phyloP scores from a whole-genome alignment of 2,113 vertebrate species.

The Hypanus sabinus region DNA sequence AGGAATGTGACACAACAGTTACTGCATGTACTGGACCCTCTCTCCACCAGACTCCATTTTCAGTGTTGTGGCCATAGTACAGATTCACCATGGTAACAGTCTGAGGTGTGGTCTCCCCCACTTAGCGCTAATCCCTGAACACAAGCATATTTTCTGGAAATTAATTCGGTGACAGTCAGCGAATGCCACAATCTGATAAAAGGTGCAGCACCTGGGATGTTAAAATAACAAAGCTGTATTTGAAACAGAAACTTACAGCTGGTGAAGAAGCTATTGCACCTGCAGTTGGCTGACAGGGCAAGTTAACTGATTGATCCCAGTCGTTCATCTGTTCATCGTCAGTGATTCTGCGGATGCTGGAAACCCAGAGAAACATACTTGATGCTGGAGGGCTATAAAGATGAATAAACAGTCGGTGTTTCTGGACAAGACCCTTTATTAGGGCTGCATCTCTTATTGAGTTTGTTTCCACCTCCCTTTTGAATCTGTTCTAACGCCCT shows the following conservation, averaged over 20 bases:
- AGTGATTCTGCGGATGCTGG: too few species aligned
- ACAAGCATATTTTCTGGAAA: not conserved
- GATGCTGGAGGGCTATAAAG: too few species aligned
- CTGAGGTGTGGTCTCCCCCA: not conserved
- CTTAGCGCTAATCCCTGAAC: not conserved
- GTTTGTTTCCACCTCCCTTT: too few species aligned
- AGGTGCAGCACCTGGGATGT: not conserved
- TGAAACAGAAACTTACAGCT: not conserved
- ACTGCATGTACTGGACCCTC: not conserved
- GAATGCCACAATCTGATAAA: not conserved
- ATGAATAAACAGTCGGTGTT: too few species aligned
- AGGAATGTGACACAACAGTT: not conserved
- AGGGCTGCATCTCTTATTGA: too few species aligned
- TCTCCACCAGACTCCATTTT: not conserved
- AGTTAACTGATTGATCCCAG: not conserved
- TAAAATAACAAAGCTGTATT: not conserved
- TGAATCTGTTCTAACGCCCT: too few species aligned
- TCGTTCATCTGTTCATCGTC: not conserved
- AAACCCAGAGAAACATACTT: too few species aligned
- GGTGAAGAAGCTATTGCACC: too few species aligned
- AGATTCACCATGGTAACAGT: not conserved
- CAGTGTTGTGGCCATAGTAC: not conserved
- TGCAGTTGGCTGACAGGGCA: not conserved
- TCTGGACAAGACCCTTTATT: too few species aligned
- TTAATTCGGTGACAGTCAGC: not conserved